phyloP scores from a whole-genome alignment of 2,113 vertebrate species.

The Crotalus helleri region DNA sequence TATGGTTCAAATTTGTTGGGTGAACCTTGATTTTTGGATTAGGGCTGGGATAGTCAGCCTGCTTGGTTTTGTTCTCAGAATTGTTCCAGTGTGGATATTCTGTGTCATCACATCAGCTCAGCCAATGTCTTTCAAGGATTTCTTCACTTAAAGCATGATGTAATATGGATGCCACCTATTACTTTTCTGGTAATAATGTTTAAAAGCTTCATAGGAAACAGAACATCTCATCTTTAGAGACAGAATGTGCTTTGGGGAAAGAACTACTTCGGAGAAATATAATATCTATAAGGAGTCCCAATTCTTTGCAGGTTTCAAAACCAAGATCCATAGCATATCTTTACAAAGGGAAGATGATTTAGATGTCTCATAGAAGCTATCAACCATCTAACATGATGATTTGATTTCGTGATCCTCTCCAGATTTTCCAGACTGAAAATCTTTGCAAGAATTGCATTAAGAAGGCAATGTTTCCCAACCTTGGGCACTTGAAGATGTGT shows the following conservation, averaged over 20 bases:
- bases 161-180: background rate
- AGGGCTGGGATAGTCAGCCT: background rate
- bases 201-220: background rate
- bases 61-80: background rate
- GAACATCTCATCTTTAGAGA: background rate
- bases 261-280: background rate
- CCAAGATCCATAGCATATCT: background rate
- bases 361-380: background rate
- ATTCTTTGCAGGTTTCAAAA: background rate
- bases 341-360: background rate
- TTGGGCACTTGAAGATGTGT: background rate
- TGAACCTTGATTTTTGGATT: background rate
- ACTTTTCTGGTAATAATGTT: background rate
- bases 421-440: background rate
- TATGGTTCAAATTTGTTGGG: background rate
- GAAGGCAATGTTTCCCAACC: background rate
- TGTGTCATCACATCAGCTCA: background rate
- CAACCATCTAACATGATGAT: background rate
- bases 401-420: background rate
- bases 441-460: background rate
- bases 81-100: background rate
- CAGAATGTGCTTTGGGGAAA: background rate
- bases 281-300: too few species aligned
- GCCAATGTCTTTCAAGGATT: background rate
- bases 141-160: background rate